Base-by-base conservation (phyloP, 2,888 invertebrate genomes). In the Netelia fuscicornis region DNA sequence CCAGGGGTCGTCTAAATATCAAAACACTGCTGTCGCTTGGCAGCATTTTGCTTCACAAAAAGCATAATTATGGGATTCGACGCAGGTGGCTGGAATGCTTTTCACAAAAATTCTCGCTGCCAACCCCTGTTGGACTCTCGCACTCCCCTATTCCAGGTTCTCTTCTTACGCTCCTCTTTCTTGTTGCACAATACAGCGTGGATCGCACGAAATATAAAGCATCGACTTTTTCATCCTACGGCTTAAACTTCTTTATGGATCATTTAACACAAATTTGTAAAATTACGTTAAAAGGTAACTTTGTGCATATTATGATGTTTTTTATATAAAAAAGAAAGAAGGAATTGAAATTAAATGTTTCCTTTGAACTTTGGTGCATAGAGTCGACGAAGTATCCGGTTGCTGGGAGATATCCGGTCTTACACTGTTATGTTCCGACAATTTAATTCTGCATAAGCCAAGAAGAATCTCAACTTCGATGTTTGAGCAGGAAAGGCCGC, bases 71-170 rank as follows among this genome's bases (percentile, higher is more conserved):
- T 84, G 88, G 88, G 87, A 88, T 89, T 89, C 87, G 88, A 83
- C 87, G 88, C 89, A 90, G 89, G 91, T 91, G 89, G 89, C 87
- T 86, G 88, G 87, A 89, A 91, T 90, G 90, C 88, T 88, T 90
- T 90, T 90, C 89, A 89, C 87, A 79, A 79, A 71, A 71, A 48
- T 52, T 86, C 83, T 86, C 85, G 74, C 83, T 85, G 83, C 84
- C 79, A 83, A 17, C 71, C 83, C 77, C 64, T 71, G 74, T 83
- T 85, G 83, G 83, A 76, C 86, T 81, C 85, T 86, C 81, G 81
- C 64, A 48, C 48, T 60, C 64, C 77, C 60, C 58, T 48, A 48
- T 48, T 60, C 62, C 30, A 30, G 60, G 58, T 54, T 60, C 23
- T 76, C 64, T 58, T 37, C 60, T 67, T 74, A 48, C 74, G 65